Conservation (phyloP, 2,797 vertebrate genomes). For the Tokudaia tokunoshimensis region DNA sequence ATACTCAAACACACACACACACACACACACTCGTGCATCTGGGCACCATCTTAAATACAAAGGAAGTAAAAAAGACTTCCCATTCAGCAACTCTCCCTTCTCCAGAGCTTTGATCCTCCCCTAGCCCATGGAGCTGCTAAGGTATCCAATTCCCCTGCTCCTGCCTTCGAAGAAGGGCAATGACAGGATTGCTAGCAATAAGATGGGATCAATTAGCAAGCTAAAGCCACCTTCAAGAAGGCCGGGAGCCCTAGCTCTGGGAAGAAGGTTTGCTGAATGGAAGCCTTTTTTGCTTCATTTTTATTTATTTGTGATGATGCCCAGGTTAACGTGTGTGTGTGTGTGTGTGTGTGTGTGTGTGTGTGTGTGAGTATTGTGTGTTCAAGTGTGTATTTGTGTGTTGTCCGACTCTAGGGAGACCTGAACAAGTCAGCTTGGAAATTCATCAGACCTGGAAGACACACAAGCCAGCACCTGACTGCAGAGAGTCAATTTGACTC, state of each 20-base stretch:
- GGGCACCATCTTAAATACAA: not conserved
- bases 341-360: not conserved
- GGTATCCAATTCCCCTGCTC: not conserved
- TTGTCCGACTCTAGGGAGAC: not conserved
- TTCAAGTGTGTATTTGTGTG: not conserved
- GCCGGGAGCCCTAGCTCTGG: not conserved
- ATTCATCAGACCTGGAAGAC: not conserved
- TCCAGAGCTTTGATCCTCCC: not conserved
- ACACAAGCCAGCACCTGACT: not conserved
- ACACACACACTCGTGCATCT: not conserved
- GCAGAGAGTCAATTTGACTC: fast-evolving
- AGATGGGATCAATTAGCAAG: not conserved
- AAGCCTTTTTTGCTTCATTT: not conserved
- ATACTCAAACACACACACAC: not conserved
- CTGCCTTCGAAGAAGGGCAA: not conserved
- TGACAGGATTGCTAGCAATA: not conserved
- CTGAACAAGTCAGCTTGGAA: not conserved
- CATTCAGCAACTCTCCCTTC: not conserved
- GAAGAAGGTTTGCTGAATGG: not conserved
- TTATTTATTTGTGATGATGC: not conserved
- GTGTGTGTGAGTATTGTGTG: not conserved
- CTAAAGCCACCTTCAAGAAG: not conserved
- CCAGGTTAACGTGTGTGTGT: not conserved
- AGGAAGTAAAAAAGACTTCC: not conserved
- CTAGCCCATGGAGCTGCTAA: not conserved